These are phyloP conservation scores for Okapia johnstoni DNA, from an alignment of 2,113 vertebrate genomes.

Conservation along the genomic window DNA sequence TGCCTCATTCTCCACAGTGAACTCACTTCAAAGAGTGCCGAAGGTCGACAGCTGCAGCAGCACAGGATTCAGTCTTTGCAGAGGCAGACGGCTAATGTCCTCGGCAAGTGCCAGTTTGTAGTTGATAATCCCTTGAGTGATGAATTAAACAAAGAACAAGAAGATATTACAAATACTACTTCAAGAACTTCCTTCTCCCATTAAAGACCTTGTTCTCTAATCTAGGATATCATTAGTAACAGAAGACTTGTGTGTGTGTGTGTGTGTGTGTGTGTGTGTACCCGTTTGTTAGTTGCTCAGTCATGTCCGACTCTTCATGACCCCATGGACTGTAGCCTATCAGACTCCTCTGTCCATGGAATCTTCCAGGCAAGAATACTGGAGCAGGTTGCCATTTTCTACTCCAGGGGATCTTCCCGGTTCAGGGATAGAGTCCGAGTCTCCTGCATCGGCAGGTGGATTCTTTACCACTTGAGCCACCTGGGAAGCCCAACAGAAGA, in stretches of 20 bases:
- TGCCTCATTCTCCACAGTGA: neutral
- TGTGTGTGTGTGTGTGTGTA: accelerated
- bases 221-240: slow-evolving; percentile 85
- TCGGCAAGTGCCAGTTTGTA: neutral
- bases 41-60: neutral
- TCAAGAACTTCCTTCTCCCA: slow-evolving; percentile 80
- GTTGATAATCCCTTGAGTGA: slow-evolving; percentile 44
- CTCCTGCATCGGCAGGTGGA: neutral
- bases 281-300: neutral
- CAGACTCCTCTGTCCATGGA: neutral
- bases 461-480: neutral
- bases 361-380: neutral
- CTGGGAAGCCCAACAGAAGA: slow-evolving; percentile 75
- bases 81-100: neutral
- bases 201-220: slow-evolving; percentile 91
- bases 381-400: neutral
- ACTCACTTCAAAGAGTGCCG: neutral
- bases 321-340: neutral
- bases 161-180: slow-evolving; percentile 80
- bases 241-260: slow-evolving; percentile 32
- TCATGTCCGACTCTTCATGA: neutral
- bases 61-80: neutral
- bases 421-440: neutral
- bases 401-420: neutral
- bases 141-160: slow-evolving; percentile 70